Base-by-base conservation (phyloP, 2,113 vertebrate species). In the Jacana jacana region DNA sequence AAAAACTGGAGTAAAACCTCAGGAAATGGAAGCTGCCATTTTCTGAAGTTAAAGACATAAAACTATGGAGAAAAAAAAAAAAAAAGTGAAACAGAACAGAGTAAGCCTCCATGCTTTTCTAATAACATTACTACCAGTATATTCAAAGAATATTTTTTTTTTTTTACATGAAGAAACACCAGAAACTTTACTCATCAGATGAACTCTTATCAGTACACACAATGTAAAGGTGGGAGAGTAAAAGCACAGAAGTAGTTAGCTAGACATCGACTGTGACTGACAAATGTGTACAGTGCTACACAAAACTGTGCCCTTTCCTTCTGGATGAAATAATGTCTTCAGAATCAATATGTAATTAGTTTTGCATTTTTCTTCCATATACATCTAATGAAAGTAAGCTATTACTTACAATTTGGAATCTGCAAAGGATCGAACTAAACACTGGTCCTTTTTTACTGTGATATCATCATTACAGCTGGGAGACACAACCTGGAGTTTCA, bases 391-490 rank as follows among this genome's bases (percentile, higher is more conserved):
- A 75, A 73, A 69, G 48, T 6, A 73, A 83, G 46, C 65, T 15
- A 6, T 30, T 88, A 97, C 99, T 99, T 97, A 99, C 99, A 99
- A 99, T 98, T 99, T 99, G 75, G 99, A 98, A 97, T 99, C 99
- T 37, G 96, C 96, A 98, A 99, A 99, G n/a, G 99, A 99, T 87
- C 99, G 97, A 96, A 99, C 98, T 97, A 99, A 98, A 96, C 99
- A 99, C 91, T 99, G 99, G 94, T 99, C 99, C 98, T 99, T 99
- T 97, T 99, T 99, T 98, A 99, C 99, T 11, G 97, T 81, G 85
- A 99, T 81, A 27, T 99, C 99, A 64, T 99, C 99, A 19, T 98
- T 99, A 96, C 99, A 99, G 98, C 99, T 99, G 27, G 99, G 99
- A 91, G 99, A 99, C 90, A 99, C 97, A 78, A 99, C 99, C 99